Evolutionary conservation across 1,140 invertebrate genomes (phyloP).

Genomic region (Anagrus nilaparvatae): DNA sequence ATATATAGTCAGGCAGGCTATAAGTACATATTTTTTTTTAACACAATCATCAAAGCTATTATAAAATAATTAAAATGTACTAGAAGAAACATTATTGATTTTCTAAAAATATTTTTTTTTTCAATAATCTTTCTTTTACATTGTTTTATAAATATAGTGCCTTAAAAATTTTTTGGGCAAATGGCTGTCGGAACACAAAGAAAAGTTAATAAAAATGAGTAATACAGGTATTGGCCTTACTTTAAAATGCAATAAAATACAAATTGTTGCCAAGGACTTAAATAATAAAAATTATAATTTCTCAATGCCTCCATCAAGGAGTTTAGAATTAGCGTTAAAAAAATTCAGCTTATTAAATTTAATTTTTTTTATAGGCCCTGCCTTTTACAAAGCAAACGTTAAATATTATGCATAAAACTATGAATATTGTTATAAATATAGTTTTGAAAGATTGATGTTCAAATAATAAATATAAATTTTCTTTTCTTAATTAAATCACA

Average conservation of each 20-base stretch:
- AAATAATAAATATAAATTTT: too few relatives aligned
- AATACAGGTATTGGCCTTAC: background rate
- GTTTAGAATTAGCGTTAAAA: slow-evolving; percentile 4
- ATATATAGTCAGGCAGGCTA: too few relatives aligned
- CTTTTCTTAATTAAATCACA: background rate
- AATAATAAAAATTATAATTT: background rate
- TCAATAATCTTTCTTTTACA: background rate
- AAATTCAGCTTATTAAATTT: slow-evolving; percentile 9
- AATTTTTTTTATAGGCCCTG: slow-evolving; percentile 9
- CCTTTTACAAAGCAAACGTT: slow-evolving; percentile 15
- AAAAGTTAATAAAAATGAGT: background rate
- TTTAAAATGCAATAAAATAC: background rate
- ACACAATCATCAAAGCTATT: too few relatives aligned
- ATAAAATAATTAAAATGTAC: too few relatives aligned
- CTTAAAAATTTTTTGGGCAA: background rate
- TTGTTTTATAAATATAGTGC: background rate
- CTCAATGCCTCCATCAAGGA: slow-evolving; percentile 11
- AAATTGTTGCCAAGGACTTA: slow-evolving; percentile 2
- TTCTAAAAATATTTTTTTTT: background rate
- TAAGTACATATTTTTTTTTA: too few relatives aligned
- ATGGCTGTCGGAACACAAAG: background rate
- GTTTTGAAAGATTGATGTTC: slow-evolving; percentile 14
- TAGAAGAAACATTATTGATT: too few relatives aligned
- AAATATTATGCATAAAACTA: slow-evolving; percentile 3
- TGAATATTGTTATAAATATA: background rate